A percentile compares a stretch with the other conserved stretches of the same genome.
These are phyloP conservation scores for Tolmerus cingulatus DNA, from an alignment of 2,888 invertebrate species.

Conservation along the genomic window DNA sequence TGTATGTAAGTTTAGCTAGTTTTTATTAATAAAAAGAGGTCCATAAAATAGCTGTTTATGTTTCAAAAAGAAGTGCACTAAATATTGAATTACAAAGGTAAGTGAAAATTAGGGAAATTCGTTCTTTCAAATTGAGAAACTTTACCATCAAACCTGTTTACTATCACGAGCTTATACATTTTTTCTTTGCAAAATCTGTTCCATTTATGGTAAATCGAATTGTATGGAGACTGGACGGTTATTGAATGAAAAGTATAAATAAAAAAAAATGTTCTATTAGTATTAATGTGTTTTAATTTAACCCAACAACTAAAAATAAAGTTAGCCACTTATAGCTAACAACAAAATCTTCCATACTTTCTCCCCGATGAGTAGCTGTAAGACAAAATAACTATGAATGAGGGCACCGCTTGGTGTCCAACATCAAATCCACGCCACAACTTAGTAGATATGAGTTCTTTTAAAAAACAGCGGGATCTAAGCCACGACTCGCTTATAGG, in stretches of 20 bases:
- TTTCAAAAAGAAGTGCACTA: too few species aligned
- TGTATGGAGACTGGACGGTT: neutral
- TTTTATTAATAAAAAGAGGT: neutral
- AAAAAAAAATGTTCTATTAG: neutral
- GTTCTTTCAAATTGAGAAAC: too few species aligned
- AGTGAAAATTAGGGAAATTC: too few species aligned
- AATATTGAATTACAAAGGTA: too few species aligned
- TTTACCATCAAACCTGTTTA: too few species aligned
- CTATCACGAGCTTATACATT: too few species aligned
- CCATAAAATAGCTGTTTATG: neutral
- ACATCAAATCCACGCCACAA: neutral
- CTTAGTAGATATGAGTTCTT: neutral
- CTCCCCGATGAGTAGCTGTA: neutral
- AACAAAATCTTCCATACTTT: neutral
- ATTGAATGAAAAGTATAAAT: neutral
- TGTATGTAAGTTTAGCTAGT: constrained; percentile 55
- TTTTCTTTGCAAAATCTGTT: too few species aligned
- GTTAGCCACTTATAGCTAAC: neutral
- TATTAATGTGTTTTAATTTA: neutral
- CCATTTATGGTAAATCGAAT: too few species aligned
- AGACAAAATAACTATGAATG: neutral
- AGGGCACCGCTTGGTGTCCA: neutral
- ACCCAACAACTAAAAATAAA: neutral
- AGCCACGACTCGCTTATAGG: constrained; percentile 68
- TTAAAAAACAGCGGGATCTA: neutral